Percentiles rank a stretch among this genome's conserved stretches.
Conservation (phyloP, 2,888 invertebrate genomes). For the Lissocephala sabroskyi region DNA sequence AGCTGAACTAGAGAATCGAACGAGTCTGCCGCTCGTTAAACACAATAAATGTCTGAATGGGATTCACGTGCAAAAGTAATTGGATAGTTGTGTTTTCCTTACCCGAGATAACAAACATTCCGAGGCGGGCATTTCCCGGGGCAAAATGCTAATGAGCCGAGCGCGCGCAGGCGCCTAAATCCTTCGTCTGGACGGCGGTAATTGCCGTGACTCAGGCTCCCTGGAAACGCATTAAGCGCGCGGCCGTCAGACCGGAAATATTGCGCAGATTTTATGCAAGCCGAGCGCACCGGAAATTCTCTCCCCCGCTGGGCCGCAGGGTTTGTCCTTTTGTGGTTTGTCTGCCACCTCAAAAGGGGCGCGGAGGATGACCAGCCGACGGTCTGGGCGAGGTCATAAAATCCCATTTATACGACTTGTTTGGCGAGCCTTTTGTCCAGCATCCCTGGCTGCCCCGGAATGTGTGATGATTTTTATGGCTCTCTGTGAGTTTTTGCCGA, state of each 20-base stretch:
- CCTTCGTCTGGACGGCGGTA: constrained; percentile 40
- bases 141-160: neutral
- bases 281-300: too few species aligned
- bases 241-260: constrained; percentile 37
- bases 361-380: too few species aligned
- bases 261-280: constrained; percentile 49
- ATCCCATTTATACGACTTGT: constrained; percentile 25
- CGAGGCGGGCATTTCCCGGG: too few species aligned
- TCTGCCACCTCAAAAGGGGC: too few species aligned
- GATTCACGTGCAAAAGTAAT: constrained; percentile 49
- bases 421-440: constrained; percentile 35
- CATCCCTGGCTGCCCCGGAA: neutral
- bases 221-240: constrained; percentile 45
- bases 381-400: constrained; percentile 51
- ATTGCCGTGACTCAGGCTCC: constrained; percentile 46
- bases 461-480: constrained; percentile 61
- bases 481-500: constrained; percentile 52
- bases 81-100: neutral
- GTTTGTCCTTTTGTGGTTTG: too few species aligned
- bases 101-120: neutral
- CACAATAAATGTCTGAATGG: constrained; percentile 57
- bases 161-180: constrained; percentile 32
- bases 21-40: too few species aligned
- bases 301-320: too few species aligned
- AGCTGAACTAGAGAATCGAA: too few species aligned